Evolutionary conservation across 2,888 invertebrate species (phyloP), one percentile per base, ranked within the genome.

Genomic region (Drosophila macrospina): DNA sequence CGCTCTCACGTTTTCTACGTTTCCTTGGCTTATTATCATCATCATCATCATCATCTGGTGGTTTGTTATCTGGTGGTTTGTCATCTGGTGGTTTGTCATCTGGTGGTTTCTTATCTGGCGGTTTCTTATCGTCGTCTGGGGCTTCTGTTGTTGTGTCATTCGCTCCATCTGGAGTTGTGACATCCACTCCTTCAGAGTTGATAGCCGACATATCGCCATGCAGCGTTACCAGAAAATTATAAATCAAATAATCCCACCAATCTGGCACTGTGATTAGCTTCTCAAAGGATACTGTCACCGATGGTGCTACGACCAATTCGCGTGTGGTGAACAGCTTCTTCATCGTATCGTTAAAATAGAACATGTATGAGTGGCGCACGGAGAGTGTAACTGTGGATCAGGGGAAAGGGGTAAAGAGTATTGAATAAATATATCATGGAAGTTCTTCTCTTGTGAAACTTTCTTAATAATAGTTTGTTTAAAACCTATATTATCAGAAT

Each of bases 221-320:
- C 1, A 90, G 56, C 5, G 72, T 86, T 13, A 78, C 42, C 0
- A 88, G 4, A 64, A 83, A 84, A 45, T 77, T 80, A 32, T 45
- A 66, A 0, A 61, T 4, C 37, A 88, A 37, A 56, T 77, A 85
- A 26, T 85, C 81, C 88, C 88, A 90, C 74, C 82, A 90, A 62
- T 90, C 89, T 1, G 79, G 75, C 2, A 83, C 64, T 0, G 81
- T 80, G 2, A 82, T 54, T 0, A 89, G 51, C 7, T 78, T 76
- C 0, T 85, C 60, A 32, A 79, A 90, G 2, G 15, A 37, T 0
- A 89, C 34, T 0, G 86, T 86, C 1, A 75, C 59, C 10, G 76
- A 65, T 1, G 80, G 74, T 4, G 56, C 68, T 4, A 85, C 39
- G 0, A 52, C 20, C 52, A 83, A 28, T 3, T 76, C 69, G 2